Base-by-base conservation (phyloP, 2,888 invertebrate species). In the Habroteleia sp. region DNA sequence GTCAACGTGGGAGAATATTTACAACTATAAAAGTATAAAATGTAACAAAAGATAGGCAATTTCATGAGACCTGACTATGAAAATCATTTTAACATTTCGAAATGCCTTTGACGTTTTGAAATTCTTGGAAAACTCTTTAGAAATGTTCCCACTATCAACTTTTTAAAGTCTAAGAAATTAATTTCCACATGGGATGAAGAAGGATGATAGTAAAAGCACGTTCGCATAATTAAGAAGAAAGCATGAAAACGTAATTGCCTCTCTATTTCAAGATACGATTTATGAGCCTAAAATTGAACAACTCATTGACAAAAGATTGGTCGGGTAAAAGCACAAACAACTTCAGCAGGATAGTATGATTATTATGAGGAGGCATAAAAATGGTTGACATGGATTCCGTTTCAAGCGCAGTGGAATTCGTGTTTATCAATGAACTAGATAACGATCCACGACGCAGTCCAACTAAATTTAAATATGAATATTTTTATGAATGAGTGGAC, bases 401-500 rank as follows among this genome's bases (percentile, higher is more conserved):
- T 27, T 29, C 33, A 44, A 52, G 58, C 54, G 10, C 10, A 11
- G 11, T 42, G 68, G 62, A 68, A 74, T 74, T 46, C 62, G 68
- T 62, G 68, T 74, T 74, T 62, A 62, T 74, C 74, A 68, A 74
- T 74, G 74, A 74, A 74, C 74, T 56, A 74, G 74, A 74, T 74
- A 74, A 54, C 11, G 68, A 74, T 74, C 74, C 73, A 41, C 33
- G 56, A 39, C 20, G 50, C 29, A 29, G 54, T 16, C 25, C 11
- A 13, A 17, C 46, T 7, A 62, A 60, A 84, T 86, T 84, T 84
- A 86, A 88, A 88, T 88, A 87, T 87, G 86, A 87, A 88, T 87
- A 87, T 86, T 88, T 87, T 88, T 87, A 87, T 87, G 87, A 88
- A 88, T 87, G 87, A 86, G 82, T 80, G 82, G 86, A 85, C 84